Evolutionary conservation across 2,797 vertebrate species (phyloP), one percentile per base, ranked within the genome.

Genomic region (Arnoldichthys spilopterus): DNA sequence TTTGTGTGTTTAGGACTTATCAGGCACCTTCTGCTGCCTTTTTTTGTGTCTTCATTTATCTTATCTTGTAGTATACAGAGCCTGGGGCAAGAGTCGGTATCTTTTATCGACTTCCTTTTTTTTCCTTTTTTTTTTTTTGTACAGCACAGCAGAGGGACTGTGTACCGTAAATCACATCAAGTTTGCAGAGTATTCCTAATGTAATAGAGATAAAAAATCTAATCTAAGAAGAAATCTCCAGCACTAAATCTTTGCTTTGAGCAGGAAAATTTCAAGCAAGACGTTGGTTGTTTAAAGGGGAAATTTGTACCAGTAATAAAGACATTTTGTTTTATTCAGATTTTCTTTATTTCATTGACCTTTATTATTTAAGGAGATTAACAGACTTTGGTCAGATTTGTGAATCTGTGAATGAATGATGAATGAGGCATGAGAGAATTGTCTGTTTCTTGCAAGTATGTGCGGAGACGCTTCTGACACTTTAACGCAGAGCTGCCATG

Each of bases 181-280:
- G 28, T 62, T 66, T 71, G 62, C 40, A 71, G 26, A 61, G 47
- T 71, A 61, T 79, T 72, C 26, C 54, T 56, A 74, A 72, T 78
- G 30, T 32, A 72, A 74, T 68, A 53, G 67, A 76, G 47, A 80
- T 75, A 45, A 61, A 76, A 37, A 63, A 64, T 63, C 72, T 8
- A 79, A 79, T 76, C 51, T 69, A 28, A 30, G 24, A 16, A 30
- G 15, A 51, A 30, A 75, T 75, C 69, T 30, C 45, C 56, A 26
- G 54, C 47, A 78, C 32, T 43, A 54, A 78, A n/a, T 58, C 11
- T 22, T 40, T 68, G 24, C 75, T 74, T 70, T 78, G 64, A 82
- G 74, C 74, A 6, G 77, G 53, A 47, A 72, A 63, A 75, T 64
- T 15, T 61, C 16, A 74, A n/a, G 34, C 6, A 70, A 28, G 7